These are phyloP conservation scores for Narcine bancroftii DNA, from an alignment of 2,113 vertebrate genomes.

Conservation along the genomic window DNA sequence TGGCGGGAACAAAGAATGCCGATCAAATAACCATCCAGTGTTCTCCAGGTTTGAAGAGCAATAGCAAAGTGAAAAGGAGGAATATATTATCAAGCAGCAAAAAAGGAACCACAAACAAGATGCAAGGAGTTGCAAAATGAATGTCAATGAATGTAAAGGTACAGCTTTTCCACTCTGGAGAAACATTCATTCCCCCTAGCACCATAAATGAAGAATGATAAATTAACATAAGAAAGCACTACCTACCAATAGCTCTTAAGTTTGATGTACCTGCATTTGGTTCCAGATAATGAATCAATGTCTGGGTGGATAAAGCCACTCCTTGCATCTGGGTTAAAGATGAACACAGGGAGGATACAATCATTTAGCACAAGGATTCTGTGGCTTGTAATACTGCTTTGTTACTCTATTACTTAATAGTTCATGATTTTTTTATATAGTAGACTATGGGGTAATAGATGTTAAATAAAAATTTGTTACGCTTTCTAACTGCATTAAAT, in stretches of 20 bases:
- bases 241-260: constrained; percentile 14
- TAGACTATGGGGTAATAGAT: not conserved
- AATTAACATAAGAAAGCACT: not conserved
- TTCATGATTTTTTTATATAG: constrained; percentile 27
- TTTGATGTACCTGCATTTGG: constrained; percentile 12
- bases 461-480: constrained; percentile 23
- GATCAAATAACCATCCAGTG: not conserved
- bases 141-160: not conserved
- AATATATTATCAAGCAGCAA: constrained; percentile 44
- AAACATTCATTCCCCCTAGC: not conserved
- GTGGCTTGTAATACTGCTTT: constrained; percentile 24
- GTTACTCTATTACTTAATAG: constrained; percentile 32
- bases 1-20: constrained; percentile 49
- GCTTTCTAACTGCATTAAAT: constrained; percentile 20
- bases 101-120: constrained; percentile 55
- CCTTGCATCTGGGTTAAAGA: constrained; percentile 27
- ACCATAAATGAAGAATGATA: constrained; percentile 9
- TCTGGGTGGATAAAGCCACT: constrained; percentile 29
- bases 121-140: constrained; percentile 38
- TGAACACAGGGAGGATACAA: not conserved
- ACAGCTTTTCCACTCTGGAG: not conserved
- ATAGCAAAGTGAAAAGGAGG: constrained; percentile 47
- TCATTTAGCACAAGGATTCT: constrained; percentile 27
- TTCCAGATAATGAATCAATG: not conserved
- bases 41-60: constrained; percentile 39